Evolutionary conservation across 2,888 invertebrate species (phyloP).

Genomic region (Eupithecia pulchellata): DNA sequence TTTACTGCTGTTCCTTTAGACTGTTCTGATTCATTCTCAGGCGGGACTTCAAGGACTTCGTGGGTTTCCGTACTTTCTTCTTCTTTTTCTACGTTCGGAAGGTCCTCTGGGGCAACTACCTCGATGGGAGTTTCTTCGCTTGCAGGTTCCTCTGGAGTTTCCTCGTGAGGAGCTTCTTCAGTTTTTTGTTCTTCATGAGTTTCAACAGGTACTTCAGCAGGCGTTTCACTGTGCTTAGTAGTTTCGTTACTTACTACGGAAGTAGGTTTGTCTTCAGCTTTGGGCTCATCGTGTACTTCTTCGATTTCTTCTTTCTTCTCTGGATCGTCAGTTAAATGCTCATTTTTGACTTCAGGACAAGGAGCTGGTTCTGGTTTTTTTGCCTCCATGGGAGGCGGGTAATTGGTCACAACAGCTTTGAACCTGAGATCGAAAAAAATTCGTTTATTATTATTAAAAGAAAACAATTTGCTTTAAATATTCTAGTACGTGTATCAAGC

Average conservation of each 20-base stretch:
- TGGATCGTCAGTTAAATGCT: constrained; percentile 51
- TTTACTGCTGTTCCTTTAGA: neutral
- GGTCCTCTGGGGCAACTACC: neutral
- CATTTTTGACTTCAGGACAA: constrained; percentile 61
- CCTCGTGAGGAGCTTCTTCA: neutral
- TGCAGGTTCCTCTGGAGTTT: neutral
- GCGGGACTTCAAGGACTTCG: neutral
- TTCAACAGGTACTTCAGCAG: neutral
- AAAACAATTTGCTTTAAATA: neutral
- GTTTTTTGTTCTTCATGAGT: constrained; percentile 6
- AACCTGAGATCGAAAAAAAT: constrained; percentile 57
- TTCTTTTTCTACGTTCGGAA: neutral
- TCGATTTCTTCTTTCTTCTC: constrained; percentile 12
- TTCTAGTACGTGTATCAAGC: neutral
- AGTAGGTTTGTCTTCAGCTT: constrained; percentile 7
- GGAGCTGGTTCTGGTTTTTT: constrained; percentile 47
- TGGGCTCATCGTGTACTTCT: constrained; percentile 26
- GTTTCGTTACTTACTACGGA: constrained; percentile 29
- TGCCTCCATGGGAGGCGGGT: constrained; percentile 51
- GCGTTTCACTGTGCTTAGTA: neutral
- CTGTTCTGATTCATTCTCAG: neutral
- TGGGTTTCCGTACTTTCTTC: constrained; percentile 18
- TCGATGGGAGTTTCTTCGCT: constrained; percentile 12
- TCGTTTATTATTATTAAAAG: neutral
- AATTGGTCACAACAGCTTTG: constrained; percentile 74